These are phyloP conservation scores for Tupaia chinensis DNA, from an alignment of 2,113 vertebrate genomes.

Conservation along the genomic window DNA sequence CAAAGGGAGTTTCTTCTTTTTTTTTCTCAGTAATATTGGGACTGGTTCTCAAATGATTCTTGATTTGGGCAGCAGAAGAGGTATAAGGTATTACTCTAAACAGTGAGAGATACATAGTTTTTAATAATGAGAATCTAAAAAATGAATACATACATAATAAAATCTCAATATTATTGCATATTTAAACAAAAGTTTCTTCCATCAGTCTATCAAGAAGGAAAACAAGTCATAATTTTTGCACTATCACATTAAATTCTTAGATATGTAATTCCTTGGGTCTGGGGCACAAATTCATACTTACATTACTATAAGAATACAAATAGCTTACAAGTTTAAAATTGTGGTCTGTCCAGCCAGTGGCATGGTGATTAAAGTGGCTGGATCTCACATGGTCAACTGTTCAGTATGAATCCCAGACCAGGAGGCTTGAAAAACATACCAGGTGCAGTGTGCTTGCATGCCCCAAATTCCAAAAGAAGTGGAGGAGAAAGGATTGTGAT, in stretches of 20 bases:
- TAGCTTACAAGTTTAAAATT: not conserved
- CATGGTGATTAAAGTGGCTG: too few species aligned
- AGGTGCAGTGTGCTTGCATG: too few species aligned
- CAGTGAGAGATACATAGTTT: not conserved
- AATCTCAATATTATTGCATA: not conserved
- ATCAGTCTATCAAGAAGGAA: not conserved
- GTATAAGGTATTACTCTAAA: not conserved
- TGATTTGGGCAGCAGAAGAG: not conserved
- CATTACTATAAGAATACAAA: not conserved
- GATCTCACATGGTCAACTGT: too few species aligned
- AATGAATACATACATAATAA: not conserved
- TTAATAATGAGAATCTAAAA: conserved; percentile 26
- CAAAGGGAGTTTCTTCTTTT: not conserved
- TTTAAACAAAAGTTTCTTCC: not conserved
- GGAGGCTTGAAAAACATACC: too few species aligned
- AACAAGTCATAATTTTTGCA: not conserved
- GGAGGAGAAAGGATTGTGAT: too few species aligned
- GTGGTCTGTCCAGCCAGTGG: not conserved
- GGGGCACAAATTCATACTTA: not conserved
- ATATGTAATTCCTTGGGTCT: not conserved
- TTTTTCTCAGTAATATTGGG: not conserved
- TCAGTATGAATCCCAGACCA: too few species aligned
- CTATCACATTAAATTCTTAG: not conserved
- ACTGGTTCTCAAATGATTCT: not conserved
- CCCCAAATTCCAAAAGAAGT: too few species aligned